Base-by-base conservation (phyloP, 2,113 vertebrate species). In the Phasianus colchicus region DNA sequence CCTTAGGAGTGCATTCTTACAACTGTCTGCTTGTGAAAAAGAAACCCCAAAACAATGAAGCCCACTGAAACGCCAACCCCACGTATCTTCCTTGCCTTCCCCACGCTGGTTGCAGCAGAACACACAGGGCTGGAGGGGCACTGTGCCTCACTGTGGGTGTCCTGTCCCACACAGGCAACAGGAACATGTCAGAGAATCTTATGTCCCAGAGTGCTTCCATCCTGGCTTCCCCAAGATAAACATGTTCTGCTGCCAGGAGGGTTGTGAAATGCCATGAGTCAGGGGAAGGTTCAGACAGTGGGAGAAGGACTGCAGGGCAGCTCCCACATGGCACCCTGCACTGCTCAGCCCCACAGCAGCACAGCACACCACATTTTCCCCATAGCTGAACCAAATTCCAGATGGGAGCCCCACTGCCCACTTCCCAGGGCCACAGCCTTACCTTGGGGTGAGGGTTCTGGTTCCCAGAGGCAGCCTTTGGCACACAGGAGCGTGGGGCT, bases 401-500 rank as follows among this genome's bases (percentile, higher is more conserved):
- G 0, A 0, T 16, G 2, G 1, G 24, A 92, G 3, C 20, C 27
- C 22, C 27, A 27, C 76, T 63, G 15, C 22, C 50, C 69, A 14
- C 45, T 20, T 48, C n/a, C 55, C 3, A 1, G 30, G 58, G 24
- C 7, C 0, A 0, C 25, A n/a, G 8, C n/a, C 30, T 52, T 72
- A 78, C 57, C 73, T 73, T 36, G 8, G 7, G 2, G 3, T 29
- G 32, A 15, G 34, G 10, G 2, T 20, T 60, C 13, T 13, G 7
- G 25, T 3, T 1, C 42, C 34, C 8, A 15, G 27, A 12, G 2
- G 5, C 0, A 21, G 13, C 7, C 14, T 8, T 11, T 10, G 1
- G 2, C 6, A 0, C 2, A 4, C 30, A 45, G 65, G 20, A 22
- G 25, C 3, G 1, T 4, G 12, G 13, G 36, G 30, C 45, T 90